Evolutionary conservation across 2,888 invertebrate species (phyloP).

Genomic region (Agrenia bidenticulata): DNA sequence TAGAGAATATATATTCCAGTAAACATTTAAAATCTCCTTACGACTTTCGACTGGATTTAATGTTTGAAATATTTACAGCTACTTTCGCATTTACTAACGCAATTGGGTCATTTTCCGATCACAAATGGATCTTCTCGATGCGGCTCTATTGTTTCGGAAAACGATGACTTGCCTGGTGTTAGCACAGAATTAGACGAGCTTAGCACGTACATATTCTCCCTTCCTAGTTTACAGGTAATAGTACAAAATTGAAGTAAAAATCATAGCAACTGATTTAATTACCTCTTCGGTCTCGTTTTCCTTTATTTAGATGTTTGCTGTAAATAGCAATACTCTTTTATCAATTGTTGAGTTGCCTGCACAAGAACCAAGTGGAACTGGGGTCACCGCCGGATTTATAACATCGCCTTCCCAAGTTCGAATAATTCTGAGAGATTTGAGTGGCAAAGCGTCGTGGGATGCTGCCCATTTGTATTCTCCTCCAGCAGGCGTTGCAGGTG

Average conservation of each 20-base stretch:
- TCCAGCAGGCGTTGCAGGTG: constrained; percentile 12
- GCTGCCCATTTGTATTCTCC: constrained; percentile 76
- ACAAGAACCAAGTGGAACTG: constrained; percentile 64
- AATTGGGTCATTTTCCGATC: constrained; percentile 92
- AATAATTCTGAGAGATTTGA: constrained; percentile 81
- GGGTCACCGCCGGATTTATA: constrained; percentile 72
- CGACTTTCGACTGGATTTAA: too few relatives aligned
- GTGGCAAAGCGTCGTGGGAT: constrained; percentile 96
- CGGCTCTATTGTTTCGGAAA: constrained; percentile 86
- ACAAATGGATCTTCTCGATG: constrained; percentile 84
- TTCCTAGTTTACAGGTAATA: constrained; percentile 78
- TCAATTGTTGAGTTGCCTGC: constrained; percentile 88
- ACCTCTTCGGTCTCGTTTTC: too few relatives aligned
- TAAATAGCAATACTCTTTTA: constrained; percentile 75
- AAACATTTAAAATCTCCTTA: constrained; percentile 1
- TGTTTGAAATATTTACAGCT: constrained; percentile 64
- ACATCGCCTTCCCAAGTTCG: constrained; percentile 76
- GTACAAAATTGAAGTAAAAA: too few relatives aligned
- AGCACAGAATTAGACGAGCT: constrained; percentile 65
- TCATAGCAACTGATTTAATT: too few relatives aligned
- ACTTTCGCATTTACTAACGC: constrained; percentile 84
- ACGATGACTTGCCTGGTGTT: constrained; percentile 79
- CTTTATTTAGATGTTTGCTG: constrained; percentile 73
- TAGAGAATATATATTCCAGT: not conserved
- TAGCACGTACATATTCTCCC: constrained; percentile 75